Conservation (phyloP, 2,113 vertebrate genomes). For the Pseudonaja textilis region DNA sequence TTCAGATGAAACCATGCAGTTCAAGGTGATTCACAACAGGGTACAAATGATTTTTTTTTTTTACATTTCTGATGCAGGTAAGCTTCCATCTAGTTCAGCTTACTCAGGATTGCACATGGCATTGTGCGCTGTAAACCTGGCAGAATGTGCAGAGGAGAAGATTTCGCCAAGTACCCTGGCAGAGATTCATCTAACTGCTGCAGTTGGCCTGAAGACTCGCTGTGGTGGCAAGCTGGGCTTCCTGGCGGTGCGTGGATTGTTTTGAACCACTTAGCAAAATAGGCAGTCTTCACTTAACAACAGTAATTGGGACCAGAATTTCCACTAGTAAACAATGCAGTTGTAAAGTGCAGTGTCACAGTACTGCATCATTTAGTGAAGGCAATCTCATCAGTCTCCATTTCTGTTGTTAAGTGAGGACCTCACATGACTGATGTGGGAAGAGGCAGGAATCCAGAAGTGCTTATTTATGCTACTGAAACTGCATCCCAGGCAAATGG, state of each 20-base stretch:
- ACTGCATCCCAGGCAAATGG: not conserved
- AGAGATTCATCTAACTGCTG: slow-evolving; percentile 90
- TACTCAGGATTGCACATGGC: slow-evolving; percentile 87
- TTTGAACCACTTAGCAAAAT: not conserved
- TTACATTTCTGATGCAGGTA: slow-evolving; percentile 70
- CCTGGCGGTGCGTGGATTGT: slow-evolving; percentile 79
- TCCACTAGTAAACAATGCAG: not conserved
- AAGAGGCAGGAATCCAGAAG: not conserved
- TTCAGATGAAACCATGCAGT: not conserved
- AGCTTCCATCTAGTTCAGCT: slow-evolving; percentile 82
- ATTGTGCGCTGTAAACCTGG: slow-evolving; percentile 91
- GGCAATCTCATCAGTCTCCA: not conserved
- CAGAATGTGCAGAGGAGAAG: slow-evolving; percentile 89
- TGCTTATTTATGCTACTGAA: not conserved
- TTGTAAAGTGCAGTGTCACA: not conserved
- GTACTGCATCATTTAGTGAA: not conserved
- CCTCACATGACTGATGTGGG: not conserved
- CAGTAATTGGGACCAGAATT: not conserved
- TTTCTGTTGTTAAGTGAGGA: not conserved
- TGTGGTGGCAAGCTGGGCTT: slow-evolving; percentile 87
- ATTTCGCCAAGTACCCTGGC: slow-evolving; percentile 82
- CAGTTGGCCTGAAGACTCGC: slow-evolving; percentile 83
- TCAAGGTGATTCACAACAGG: not conserved
- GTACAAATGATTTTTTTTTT: not conserved
- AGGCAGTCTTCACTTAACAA: not conserved